These are phyloP conservation scores for Patella vulgata DNA, from an alignment of 1,140 invertebrate genomes.

Conservation along the genomic window DNA sequence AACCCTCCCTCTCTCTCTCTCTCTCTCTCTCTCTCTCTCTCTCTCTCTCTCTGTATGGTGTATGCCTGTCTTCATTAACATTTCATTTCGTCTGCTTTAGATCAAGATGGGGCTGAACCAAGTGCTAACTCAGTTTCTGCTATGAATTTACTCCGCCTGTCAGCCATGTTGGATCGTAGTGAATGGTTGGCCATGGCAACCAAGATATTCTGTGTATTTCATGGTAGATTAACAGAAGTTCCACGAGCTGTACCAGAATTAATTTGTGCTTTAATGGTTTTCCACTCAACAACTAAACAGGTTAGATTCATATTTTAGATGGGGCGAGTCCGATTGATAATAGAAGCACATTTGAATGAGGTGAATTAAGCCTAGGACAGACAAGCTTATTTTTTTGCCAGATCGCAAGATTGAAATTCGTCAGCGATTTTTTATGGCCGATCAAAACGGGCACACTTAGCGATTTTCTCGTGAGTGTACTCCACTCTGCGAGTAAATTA, in stretches of 20 bases:
- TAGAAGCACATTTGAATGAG: background rate
- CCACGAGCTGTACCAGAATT: conserved; percentile 82
- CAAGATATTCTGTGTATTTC: conserved; percentile 74
- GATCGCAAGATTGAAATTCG: too few relatives aligned
- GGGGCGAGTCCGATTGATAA: background rate
- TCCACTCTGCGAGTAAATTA: too few relatives aligned
- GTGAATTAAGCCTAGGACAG: background rate
- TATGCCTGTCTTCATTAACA: too few relatives aligned
- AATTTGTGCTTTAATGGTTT: conserved; percentile 78
- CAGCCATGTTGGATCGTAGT: conserved; percentile 73
- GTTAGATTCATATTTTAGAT: conserved; percentile 29
- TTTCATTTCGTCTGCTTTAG: too few relatives aligned
- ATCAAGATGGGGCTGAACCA: conserved; percentile 93
- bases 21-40: too few relatives aligned
- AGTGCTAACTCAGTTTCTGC: conserved; percentile 90
- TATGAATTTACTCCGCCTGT: conserved; percentile 82
- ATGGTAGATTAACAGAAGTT: conserved; percentile 70
- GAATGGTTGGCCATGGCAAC: conserved; percentile 72
- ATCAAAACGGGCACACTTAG: too few relatives aligned
- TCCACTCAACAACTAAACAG: conserved; percentile 72
- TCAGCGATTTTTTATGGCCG: too few relatives aligned
- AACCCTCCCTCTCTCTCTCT: too few relatives aligned
- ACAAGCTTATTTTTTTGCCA: too few relatives aligned
- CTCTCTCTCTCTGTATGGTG: too few relatives aligned
- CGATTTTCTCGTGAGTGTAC: too few relatives aligned